A percentile compares a stretch with the other conserved stretches of the same genome.
Evolutionary conservation across 2,797 vertebrate species (phyloP).

Genomic region (Melanotaenia nigrans): DNA sequence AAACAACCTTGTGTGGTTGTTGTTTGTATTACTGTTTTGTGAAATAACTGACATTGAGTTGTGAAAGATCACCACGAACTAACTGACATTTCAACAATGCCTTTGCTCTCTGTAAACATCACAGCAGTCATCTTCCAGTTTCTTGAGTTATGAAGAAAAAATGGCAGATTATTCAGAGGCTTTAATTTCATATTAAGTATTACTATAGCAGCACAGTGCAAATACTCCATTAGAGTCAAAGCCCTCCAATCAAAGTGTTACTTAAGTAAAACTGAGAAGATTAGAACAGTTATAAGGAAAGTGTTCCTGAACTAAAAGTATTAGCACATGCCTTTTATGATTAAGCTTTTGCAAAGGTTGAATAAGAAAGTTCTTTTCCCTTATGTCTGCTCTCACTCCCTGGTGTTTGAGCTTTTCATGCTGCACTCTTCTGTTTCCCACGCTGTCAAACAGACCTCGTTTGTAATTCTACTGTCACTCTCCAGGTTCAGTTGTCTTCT

Average conservation of each 20-base stretch:
- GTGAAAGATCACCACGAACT: background rate
- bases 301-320: background rate
- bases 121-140: background rate
- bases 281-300: too few species aligned
- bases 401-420: background rate
- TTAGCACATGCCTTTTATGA: too few species aligned
- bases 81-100: background rate
- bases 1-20: too few species aligned
- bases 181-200: too few species aligned
- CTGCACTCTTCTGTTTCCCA: background rate
- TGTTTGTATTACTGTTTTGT: background rate
- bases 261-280: too few species aligned
- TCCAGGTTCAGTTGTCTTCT: background rate
- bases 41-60: background rate
- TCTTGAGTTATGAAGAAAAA: background rate
- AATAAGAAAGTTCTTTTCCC: background rate
- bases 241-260: background rate
- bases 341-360: too few species aligned
- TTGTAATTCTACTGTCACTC: background rate
- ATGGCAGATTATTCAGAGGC: too few species aligned
- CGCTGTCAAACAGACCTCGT: background rate
- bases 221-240: background rate
- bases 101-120: background rate
- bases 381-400: background rate
- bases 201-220: background rate